Evolutionary conservation across 2,113 vertebrate genomes (phyloP).

Genomic region (Vimba vimba): DNA sequence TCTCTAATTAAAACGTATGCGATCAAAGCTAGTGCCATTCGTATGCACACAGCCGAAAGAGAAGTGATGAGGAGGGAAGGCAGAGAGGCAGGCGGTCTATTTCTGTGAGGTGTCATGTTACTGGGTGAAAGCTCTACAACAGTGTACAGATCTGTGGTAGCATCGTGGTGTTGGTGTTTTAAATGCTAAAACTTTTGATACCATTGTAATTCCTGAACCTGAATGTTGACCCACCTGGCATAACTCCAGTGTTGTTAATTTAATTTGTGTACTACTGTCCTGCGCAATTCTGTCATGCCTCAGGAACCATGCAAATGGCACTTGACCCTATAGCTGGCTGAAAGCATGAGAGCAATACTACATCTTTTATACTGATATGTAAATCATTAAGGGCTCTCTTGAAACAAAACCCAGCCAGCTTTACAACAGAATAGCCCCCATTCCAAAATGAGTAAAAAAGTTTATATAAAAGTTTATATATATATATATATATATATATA

Average conservation of each 20-base stretch:
- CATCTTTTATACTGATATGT: neutral
- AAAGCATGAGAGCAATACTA: conserved; percentile 23
- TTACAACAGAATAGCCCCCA: too few relatives aligned
- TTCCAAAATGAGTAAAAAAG: neutral
- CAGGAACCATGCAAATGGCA: conserved; percentile 5
- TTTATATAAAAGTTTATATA: too few relatives aligned
- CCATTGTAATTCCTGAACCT: neutral
- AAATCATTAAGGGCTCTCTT: neutral
- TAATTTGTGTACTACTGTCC: neutral
- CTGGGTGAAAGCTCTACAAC: conserved; percentile 8
- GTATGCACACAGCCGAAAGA: conserved; percentile 22
- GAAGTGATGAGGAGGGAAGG: neutral
- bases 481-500: too few relatives aligned
- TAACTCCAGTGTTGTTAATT: neutral
- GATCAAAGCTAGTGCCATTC: conserved; percentile 50
- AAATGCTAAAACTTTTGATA: conserved; percentile 31
- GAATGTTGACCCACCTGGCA: neutral
- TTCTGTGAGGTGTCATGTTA: neutral
- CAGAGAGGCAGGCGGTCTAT: neutral
- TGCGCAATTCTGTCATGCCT: neutral
- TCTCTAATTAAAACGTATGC: conserved; percentile 54
- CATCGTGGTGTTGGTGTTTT: neutral
- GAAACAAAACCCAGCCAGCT: neutral
- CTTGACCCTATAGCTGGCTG: neutral
- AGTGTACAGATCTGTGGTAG: neutral